phyloP scores from a whole-genome alignment of 2,888 invertebrate genomes.

The Aproaerema taeniolella region DNA sequence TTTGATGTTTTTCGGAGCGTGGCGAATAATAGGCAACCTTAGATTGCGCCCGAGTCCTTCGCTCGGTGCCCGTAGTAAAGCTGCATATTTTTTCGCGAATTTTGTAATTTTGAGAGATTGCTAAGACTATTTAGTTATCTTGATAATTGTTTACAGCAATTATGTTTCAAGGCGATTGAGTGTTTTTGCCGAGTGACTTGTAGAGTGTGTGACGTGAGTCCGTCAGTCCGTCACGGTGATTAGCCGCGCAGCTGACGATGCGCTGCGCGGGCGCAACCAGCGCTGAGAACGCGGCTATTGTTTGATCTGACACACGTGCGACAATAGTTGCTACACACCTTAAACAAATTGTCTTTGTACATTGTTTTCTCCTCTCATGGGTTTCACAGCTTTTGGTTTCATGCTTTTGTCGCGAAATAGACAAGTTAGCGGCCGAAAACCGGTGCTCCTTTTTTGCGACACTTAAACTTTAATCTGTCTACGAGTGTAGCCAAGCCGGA shows the following conservation, averaged over 20 bases:
- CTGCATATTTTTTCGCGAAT: constrained; percentile 61
- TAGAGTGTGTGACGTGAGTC: constrained; percentile 16
- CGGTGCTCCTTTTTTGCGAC: constrained; percentile 32
- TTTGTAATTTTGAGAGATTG: constrained; percentile 52
- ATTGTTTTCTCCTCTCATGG: constrained; percentile 46
- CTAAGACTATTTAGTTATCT: constrained; percentile 40
- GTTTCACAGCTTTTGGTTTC: constrained; percentile 44
- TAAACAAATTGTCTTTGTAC: constrained; percentile 42
- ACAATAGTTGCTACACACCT: constrained; percentile 44
- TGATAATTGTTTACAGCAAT: constrained; percentile 40
- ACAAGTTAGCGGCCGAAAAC: too few species aligned
- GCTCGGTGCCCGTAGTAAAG: constrained; percentile 60
- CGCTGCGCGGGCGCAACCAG: constrained; percentile 31
- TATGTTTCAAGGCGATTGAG: constrained; percentile 38
- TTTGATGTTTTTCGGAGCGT: constrained; percentile 76
- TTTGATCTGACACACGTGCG: constrained; percentile 39
- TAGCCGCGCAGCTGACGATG: constrained; percentile 22
- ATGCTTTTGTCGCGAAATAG: constrained; percentile 30
- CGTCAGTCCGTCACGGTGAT: constrained; percentile 36
- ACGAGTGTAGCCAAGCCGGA: constrained; percentile 46
- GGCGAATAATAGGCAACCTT: constrained; percentile 74
- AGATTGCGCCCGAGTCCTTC: constrained; percentile 73
- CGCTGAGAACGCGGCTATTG: constrained; percentile 48
- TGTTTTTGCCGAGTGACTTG: constrained; percentile 2
- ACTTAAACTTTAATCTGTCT: constrained; percentile 42